These are phyloP conservation scores for Prunella strophiata DNA, from an alignment of 2,797 vertebrate genomes.

Conservation along the genomic window DNA sequence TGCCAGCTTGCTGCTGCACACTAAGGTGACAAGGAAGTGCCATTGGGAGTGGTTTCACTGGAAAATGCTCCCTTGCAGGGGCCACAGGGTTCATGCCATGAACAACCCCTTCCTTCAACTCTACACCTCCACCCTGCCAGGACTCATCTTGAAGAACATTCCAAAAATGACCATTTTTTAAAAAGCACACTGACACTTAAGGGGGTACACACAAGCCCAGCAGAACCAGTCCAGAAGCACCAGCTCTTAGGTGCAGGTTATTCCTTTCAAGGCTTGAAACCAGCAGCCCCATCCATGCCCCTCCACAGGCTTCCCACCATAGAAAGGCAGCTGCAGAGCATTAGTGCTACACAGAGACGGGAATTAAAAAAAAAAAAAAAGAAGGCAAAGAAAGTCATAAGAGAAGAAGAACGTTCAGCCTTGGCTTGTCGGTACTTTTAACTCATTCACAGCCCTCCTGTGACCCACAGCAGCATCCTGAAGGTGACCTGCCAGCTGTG, in stretches of 20 bases:
- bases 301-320: fast-evolving
- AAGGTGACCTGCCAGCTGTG: neutral
- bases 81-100: fast-evolving
- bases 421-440: fast-evolving
- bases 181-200: neutral
- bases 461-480: neutral
- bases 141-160: neutral
- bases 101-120: neutral
- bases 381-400: neutral
- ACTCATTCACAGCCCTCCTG: neutral
- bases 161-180: neutral
- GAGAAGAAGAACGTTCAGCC: neutral
- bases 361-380: neutral
- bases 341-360: neutral
- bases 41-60: fast-evolving
- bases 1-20: neutral
- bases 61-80: neutral
- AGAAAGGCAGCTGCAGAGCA: neutral
- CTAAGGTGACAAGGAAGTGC: neutral
- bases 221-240: neutral
- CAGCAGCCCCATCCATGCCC: neutral
- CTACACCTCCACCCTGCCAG: neutral
- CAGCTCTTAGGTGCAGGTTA: neutral
- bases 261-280: neutral
- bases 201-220: neutral